A percentile compares a stretch with the other conserved stretches of the same genome.
These are phyloP conservation scores for Nyctibius bracteatus DNA, from an alignment of 2,113 vertebrate genomes.

Conservation along the genomic window DNA sequence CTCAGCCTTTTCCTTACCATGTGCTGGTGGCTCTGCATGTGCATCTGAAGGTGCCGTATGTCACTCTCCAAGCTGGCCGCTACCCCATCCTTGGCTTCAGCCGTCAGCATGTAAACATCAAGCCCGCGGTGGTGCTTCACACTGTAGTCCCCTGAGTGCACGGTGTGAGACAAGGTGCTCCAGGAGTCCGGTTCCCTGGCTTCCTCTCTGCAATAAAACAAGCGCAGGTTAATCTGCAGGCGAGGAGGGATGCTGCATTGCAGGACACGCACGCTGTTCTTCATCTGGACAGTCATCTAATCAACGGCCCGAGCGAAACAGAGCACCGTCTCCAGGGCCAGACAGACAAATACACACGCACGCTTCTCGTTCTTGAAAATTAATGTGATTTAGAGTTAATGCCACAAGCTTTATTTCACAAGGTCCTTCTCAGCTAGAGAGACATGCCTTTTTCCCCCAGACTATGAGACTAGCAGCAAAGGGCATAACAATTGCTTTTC, in stretches of 20 bases:
- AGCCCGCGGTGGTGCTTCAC: conserved; percentile 81
- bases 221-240: not conserved
- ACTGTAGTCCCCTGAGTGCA: conserved; percentile 70
- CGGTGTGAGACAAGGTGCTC: conserved; percentile 67
- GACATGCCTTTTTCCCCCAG: not conserved
- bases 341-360: not conserved
- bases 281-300: conserved; percentile 22
- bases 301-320: not conserved
- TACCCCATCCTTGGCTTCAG: conserved; percentile 56
- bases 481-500: not conserved
- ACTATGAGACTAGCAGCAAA: not conserved
- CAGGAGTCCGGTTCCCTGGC: conserved; percentile 64
- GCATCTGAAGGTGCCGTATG: conserved; percentile 74
- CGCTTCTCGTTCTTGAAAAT: not conserved
- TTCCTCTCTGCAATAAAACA: conserved; percentile 70
- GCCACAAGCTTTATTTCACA: not conserved
- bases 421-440: not conserved
- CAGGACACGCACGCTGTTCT: not conserved
- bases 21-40: conserved; percentile 69
- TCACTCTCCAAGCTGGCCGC: conserved; percentile 67
- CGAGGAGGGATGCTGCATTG: not conserved
- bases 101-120: conserved; percentile 83
- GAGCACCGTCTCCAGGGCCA: not conserved
- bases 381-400: not conserved
- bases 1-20: conserved; percentile 58